Evolutionary conservation across 2,888 invertebrate genomes (phyloP).

Genomic region (Agrochola litura): DNA sequence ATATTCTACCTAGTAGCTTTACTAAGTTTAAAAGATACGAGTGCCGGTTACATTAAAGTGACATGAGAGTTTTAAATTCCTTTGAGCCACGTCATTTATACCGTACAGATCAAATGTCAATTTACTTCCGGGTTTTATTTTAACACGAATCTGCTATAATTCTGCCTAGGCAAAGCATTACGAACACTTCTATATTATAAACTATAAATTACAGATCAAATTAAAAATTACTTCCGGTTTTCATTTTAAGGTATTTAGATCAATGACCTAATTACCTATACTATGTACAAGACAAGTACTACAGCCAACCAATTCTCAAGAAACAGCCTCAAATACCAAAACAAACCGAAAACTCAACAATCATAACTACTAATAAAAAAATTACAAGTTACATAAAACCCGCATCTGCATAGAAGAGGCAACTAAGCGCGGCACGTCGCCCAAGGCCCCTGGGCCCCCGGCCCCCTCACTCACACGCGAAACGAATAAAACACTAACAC

Average conservation of each 20-base stretch:
- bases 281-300: neutral
- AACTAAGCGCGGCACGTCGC: slow-evolving; percentile 75
- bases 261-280: neutral
- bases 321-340: slow-evolving; percentile 16
- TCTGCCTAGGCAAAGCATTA: neutral
- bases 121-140: neutral
- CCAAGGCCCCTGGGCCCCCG: slow-evolving; percentile 61
- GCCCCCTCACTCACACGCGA: slow-evolving; percentile 77
- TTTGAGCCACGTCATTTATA: neutral
- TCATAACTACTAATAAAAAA: slow-evolving; percentile 70
- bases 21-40: neutral
- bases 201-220: neutral
- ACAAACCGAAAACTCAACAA: slow-evolving; percentile 55
- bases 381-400: slow-evolving; percentile 74
- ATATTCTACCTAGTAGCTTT: neutral
- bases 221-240: neutral
- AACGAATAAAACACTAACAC: slow-evolving; percentile 80
- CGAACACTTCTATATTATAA: neutral
- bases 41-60: neutral
- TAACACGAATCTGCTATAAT: neutral
- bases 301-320: slow-evolving; percentile 23
- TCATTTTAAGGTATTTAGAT: neutral
- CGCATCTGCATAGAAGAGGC: slow-evolving; percentile 86
- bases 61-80: neutral
- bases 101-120: neutral